A percentile compares a stretch with the other conserved stretches of the same genome.
phyloP scores from a whole-genome alignment of 2,888 invertebrate genomes.

The Erynnis tages region DNA sequence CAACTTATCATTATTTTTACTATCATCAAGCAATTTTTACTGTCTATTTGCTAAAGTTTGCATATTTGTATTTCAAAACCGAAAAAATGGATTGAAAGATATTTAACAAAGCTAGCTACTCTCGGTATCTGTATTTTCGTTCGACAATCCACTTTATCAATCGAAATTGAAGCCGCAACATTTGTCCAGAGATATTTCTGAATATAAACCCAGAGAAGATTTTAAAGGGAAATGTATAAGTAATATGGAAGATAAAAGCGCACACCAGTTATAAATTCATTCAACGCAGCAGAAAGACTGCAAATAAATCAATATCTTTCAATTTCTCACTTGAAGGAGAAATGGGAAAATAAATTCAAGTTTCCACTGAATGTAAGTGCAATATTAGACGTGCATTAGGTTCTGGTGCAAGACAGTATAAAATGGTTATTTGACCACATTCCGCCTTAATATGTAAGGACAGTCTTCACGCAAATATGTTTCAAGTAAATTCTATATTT shows the following conservation, averaged over 20 bases:
- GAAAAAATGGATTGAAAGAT: no score
- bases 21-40: no score
- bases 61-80: no score
- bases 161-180: not conserved
- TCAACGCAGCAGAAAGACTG: slow-evolving; percentile 1
- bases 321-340: slow-evolving; percentile 1
- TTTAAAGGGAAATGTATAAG: slow-evolving; percentile 5
- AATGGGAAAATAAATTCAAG: not conserved
- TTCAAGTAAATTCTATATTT: no score
- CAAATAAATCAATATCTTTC: slow-evolving; percentile 6
- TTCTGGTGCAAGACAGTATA: not conserved
- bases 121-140: no score
- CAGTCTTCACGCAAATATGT: no score
- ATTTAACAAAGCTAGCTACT: no score
- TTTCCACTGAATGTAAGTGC: not conserved
- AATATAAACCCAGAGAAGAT: slow-evolving; percentile 3
- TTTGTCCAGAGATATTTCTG: slow-evolving; percentile 1
- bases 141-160: not conserved
- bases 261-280: slow-evolving; percentile 13
- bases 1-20: no score
- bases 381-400: not conserved
- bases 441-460: no score
- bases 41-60: no score
- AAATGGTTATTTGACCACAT: no score
- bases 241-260: slow-evolving; percentile 20